phyloP scores from a whole-genome alignment of 1,140 invertebrate genomes.

The Triops cancriformis region DNA sequence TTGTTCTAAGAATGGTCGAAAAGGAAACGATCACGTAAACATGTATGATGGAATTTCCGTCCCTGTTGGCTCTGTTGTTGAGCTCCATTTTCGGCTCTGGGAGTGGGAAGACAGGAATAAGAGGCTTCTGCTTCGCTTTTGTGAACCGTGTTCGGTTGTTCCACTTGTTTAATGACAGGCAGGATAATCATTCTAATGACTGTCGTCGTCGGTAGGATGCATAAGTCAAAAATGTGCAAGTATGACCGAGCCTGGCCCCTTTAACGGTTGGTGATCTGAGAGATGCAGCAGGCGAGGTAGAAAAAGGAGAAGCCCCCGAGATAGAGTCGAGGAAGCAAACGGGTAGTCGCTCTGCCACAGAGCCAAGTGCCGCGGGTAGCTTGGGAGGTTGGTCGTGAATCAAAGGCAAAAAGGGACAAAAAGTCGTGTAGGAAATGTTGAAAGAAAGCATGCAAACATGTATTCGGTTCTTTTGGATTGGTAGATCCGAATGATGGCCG shows the following conservation, averaged over 20 bases:
- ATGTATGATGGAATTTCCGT: too few species aligned
- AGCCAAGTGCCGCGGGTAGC: neutral
- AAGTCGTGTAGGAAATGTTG: neutral
- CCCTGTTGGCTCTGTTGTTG: too few species aligned
- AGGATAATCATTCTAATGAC: neutral
- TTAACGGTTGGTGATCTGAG: too few species aligned
- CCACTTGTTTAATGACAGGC: neutral
- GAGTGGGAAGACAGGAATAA: too few species aligned
- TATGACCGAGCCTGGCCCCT: too few species aligned
- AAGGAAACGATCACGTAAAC: neutral
- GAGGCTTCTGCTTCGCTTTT: too few species aligned
- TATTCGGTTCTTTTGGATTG: constrained; percentile 6
- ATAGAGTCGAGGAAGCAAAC: neutral
- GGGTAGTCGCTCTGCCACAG: neutral
- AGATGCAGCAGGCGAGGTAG: too few species aligned
- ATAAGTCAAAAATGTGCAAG: neutral
- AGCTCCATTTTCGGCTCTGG: too few species aligned
- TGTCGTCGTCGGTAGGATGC: neutral
- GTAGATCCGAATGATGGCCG: constrained; percentile 9
- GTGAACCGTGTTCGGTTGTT: neutral
- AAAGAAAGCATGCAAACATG: constrained; percentile 14
- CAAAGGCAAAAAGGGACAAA: neutral
- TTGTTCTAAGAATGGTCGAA: neutral
- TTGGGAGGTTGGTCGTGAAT: constrained; percentile 2
- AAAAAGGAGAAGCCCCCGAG: neutral